These are phyloP conservation scores for Orycteropus afer DNA, from an alignment of 2,113 vertebrate genomes.

Conservation along the genomic window DNA sequence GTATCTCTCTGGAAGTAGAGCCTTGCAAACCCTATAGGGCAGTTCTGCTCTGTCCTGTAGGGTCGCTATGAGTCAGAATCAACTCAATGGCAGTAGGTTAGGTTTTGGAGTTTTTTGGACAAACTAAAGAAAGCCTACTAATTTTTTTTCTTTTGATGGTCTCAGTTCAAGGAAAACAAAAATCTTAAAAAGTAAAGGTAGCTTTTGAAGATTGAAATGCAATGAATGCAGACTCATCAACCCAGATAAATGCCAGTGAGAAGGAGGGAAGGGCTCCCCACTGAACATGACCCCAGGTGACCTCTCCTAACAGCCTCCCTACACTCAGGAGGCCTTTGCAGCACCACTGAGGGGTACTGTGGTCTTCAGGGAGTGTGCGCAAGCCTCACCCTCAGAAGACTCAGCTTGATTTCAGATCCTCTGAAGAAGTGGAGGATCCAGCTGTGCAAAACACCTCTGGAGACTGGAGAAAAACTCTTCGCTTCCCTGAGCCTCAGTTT, in stretches of 20 bases:
- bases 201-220: not conserved
- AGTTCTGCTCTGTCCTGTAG: no score
- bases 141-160: slow-evolving; percentile 45
- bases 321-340: not conserved
- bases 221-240: accelerated
- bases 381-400: not conserved
- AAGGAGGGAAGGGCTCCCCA: not conserved
- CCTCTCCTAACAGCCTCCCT: not conserved
- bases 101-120: no score
- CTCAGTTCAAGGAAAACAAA: not conserved
- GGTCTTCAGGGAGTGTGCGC: not conserved
- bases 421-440: not conserved
- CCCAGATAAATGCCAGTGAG: not conserved
- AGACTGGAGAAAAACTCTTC: not conserved
- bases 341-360: not conserved
- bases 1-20: no score
- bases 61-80: no score
- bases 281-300: not conserved
- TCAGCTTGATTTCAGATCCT: not conserved
- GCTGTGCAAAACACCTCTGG: not conserved
- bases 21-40: no score
- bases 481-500: not conserved
- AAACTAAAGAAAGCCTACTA: not conserved
- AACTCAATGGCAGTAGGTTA: no score
- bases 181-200: not conserved